Base-by-base conservation (phyloP, 2,888 invertebrate species). In the Microctonus aethiopoides region DNA sequence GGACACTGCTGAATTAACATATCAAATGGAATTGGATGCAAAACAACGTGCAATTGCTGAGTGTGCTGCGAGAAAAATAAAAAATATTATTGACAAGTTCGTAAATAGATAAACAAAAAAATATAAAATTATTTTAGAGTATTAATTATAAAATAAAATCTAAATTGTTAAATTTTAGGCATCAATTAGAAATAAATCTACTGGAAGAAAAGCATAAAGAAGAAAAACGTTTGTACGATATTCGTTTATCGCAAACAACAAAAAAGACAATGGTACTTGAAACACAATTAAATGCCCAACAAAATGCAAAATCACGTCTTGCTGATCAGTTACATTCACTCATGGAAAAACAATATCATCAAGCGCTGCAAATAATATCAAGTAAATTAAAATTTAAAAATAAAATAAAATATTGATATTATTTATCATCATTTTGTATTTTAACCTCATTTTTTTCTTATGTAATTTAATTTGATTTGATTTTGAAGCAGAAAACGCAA, bases 271-370 rank as follows among this genome's bases (percentile, higher is more conserved):
- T 90, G 3, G 87, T 91, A 34, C 86, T 93, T 6, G 92, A 94
- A 85, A 87, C 89, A 10, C 90, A 90, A 79, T 81, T 90, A 34
- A 86, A 86, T 61, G 84, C 86, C 3, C 87, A 89, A 68, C 87
- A 88, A 9, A 84, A 87, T 22, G 87, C 88, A 2, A 91, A 92
- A 80, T 90, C 91, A 0, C 90, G 92, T 78, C 89, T 94, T 56
- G 94, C 93, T 1, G 89, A 93, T 69, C 92, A 94, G 81, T 87
- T 95, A 72, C 94, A 94, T 83, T 89, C 89, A 72, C 91, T 93
- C 0, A 94, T 95, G 94, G 92, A 95, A 86, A 89, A 90, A 9
- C 94, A 95, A 83, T 94, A 94, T 94, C 89, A 91, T 41, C 93
- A 94, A 82, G 93, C 94, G 1, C 85, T 94, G 39, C 89, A 89